phyloP scores from a whole-genome alignment of 2,888 invertebrate species.

The Teleiodes luculella region DNA sequence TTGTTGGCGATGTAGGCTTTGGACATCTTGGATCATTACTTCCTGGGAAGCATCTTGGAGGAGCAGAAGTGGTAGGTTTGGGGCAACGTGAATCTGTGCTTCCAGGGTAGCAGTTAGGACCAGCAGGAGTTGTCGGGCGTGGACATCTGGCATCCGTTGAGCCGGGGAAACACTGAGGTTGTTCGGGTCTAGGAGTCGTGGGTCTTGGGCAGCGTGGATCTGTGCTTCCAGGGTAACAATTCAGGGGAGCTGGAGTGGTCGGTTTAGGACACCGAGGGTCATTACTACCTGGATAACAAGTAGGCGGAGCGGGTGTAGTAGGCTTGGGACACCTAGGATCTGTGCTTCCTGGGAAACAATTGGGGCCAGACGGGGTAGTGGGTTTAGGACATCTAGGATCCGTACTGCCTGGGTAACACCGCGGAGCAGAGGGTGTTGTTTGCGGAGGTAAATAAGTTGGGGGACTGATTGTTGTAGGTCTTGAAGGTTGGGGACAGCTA shows the following conservation, averaged over 20 bases:
- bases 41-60: conserved; percentile 36
- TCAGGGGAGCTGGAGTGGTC: conserved; percentile 23
- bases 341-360: conserved; percentile 26
- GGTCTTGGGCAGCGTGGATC: conserved; percentile 28
- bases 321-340: conserved; percentile 14
- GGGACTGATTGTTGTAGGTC: conserved; percentile 26
- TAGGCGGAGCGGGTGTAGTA: conserved; percentile 22
- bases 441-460: conserved; percentile 28
- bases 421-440: conserved; percentile 26
- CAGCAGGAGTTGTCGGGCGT: conserved; percentile 28
- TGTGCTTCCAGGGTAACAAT: conserved; percentile 37
- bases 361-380: conserved; percentile 33
- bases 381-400: conserved; percentile 37
- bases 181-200: conserved; percentile 28
- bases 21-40: conserved; percentile 42
- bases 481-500: conserved; percentile 38
- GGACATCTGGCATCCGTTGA: conserved; percentile 43
- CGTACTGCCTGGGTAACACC: conserved; percentile 24
- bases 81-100: conserved; percentile 34
- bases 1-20: conserved; percentile 20
- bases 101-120: conserved; percentile 29
- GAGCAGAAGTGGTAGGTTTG: conserved; percentile 36
- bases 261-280: conserved; percentile 37
- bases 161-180: conserved; percentile 35
- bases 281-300: conserved; percentile 35